Conservation (phyloP, 1,140 invertebrate genomes). For the Bombus affinis region DNA sequence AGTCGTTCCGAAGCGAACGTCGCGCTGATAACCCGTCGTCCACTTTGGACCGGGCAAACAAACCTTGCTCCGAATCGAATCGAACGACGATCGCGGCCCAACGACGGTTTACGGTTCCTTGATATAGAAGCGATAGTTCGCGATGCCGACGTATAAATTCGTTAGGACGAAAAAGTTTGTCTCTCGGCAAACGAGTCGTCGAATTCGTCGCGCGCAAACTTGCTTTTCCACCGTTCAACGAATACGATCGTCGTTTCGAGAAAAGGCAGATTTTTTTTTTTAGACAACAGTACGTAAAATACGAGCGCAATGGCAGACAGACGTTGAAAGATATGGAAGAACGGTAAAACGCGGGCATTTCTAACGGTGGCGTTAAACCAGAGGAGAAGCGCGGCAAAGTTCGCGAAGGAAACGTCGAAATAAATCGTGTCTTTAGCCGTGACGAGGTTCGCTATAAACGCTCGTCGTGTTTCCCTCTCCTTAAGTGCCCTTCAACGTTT, state of each 20-base stretch:
- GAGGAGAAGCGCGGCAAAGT: not conserved
- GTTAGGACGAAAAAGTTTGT: not conserved
- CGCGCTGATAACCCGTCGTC: not conserved
- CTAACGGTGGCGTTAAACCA: not conserved
- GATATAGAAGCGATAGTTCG: not conserved
- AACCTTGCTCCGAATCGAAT: not conserved
- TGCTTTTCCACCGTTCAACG: fast-evolving
- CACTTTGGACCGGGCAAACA: not conserved
- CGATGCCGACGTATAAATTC: not conserved
- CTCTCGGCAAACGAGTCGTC: too few species aligned
- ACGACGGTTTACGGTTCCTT: not conserved
- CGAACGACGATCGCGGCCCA: not conserved
- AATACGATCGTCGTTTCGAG: not conserved
- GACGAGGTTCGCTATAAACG: conserved; percentile 41
- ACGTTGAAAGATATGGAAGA: not conserved
- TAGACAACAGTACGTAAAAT: not conserved
- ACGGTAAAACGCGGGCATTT: too few species aligned
- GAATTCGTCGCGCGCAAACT: too few species aligned
- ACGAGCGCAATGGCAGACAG: not conserved
- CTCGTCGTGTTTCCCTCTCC: conserved; percentile 43
- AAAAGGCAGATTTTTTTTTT: not conserved
- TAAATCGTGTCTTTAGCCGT: conserved; percentile 9
- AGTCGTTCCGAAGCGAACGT: not conserved
- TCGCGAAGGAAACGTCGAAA: not conserved
- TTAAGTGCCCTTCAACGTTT: conserved; percentile 63